These are phyloP conservation scores for Perca schrenkii DNA, from an alignment of 2,113 vertebrate species.

Conservation along the genomic window DNA sequence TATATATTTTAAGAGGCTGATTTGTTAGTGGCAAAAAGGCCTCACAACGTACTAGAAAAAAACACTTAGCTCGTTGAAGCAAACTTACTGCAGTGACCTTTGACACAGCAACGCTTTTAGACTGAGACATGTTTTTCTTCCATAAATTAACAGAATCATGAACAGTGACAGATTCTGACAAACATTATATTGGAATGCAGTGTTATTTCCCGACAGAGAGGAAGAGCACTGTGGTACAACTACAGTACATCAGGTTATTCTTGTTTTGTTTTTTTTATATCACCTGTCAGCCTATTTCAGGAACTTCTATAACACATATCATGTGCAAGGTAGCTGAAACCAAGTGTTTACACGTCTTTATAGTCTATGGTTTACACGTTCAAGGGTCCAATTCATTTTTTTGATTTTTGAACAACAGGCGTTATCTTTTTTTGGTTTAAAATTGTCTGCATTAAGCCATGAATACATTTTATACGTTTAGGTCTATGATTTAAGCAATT, in stretches of 20 bases:
- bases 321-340: conserved; percentile 32
- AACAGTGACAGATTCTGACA: conserved; percentile 19
- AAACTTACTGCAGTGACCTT: conserved; percentile 46
- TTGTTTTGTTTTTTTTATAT: conserved; percentile 44
- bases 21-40: neutral
- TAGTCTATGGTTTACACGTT: neutral
- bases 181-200: neutral
- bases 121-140: conserved; percentile 23
- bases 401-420: neutral
- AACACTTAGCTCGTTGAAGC: neutral
- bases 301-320: conserved; percentile 32
- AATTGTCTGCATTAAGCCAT: neutral
- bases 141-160: conserved; percentile 35
- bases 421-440: neutral
- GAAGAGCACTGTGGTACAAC: neutral
- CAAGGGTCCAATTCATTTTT: conserved; percentile 12
- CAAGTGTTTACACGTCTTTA: conserved; percentile 12
- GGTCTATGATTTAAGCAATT: neutral
- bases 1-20: neutral
- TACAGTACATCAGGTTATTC: neutral
- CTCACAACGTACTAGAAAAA: neutral
- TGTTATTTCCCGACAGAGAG: neutral
- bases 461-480: neutral
- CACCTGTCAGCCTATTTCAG: conserved; percentile 54
- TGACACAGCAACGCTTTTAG: conserved; percentile 46